Percentiles rank a stretch among this genome's conserved stretches.
These are phyloP conservation scores for Fragariocoptes setiger DNA, from an alignment of 1,140 invertebrate genomes.

Conservation along the genomic window DNA sequence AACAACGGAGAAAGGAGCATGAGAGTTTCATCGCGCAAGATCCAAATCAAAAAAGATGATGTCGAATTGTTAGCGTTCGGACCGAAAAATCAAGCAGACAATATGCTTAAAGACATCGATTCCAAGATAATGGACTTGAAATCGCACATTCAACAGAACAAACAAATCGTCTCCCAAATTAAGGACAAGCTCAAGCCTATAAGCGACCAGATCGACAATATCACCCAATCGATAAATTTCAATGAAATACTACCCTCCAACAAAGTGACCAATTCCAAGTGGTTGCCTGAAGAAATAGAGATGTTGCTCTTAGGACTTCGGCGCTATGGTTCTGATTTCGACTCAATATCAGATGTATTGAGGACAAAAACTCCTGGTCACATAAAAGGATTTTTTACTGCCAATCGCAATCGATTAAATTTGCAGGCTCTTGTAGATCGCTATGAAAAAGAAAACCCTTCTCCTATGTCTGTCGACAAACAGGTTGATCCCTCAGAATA, in stretches of 20 bases:
- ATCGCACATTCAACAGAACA: conserved; percentile 78
- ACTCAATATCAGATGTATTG: not conserved
- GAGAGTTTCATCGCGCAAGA: conserved; percentile 64
- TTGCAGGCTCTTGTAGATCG: not conserved
- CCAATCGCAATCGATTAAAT: not conserved
- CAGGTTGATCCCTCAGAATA: no score
- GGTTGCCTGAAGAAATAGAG: not conserved
- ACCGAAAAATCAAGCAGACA: conserved; percentile 34
- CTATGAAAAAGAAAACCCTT: not conserved
- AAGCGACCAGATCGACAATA: not conserved
- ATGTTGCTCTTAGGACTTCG: not conserved
- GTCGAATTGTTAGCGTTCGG: conserved; percentile 45
- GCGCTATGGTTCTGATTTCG: not conserved
- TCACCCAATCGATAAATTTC: no score
- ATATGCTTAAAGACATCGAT: conserved; percentile 60
- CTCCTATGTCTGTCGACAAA: no score
- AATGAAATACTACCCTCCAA: not conserved
- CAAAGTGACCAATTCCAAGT: not conserved
- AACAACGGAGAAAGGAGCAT: conserved; percentile 47
- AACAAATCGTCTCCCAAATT: conserved; percentile 54
- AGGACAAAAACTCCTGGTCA: not conserved
- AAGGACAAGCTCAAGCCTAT: conserved; percentile 21
- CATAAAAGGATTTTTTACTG: not conserved
- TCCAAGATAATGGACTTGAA: conserved; percentile 68
- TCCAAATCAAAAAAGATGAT: conserved; percentile 89